Percentiles rank a stretch among this genome's conserved stretches.
Evolutionary conservation across 2,113 vertebrate species (phyloP).

Genomic region (Anas platyrhynchos): DNA sequence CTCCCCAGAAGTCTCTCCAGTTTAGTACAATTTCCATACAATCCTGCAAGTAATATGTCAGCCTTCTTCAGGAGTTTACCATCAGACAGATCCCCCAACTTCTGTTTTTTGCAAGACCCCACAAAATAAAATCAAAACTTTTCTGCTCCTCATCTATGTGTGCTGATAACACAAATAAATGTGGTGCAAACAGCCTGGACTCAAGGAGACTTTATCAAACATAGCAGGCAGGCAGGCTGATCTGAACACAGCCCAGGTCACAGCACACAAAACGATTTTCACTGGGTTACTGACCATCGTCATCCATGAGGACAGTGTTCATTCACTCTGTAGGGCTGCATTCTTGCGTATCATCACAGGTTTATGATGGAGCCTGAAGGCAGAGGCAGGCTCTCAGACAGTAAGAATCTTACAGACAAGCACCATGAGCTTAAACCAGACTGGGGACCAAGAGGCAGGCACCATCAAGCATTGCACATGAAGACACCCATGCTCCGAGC

Average conservation of each 20-base stretch:
- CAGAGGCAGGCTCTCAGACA: background rate
- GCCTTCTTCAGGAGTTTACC: background rate
- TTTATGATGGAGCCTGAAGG: background rate
- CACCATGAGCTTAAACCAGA: background rate
- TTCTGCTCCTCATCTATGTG: background rate
- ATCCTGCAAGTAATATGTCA: background rate
- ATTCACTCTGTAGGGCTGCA: background rate
- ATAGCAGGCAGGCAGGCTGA: background rate
- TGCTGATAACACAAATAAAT: background rate
- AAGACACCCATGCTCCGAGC: background rate
- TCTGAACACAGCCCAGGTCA: background rate
- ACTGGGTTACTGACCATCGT: background rate
- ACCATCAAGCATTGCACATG: background rate
- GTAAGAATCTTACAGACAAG: background rate
- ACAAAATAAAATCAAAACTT: background rate
- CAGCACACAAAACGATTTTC: background rate
- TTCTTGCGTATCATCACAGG: background rate
- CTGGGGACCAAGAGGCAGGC: background rate
- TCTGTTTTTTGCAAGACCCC: background rate
- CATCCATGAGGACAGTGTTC: background rate
- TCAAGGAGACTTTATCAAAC: background rate
- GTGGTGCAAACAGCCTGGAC: background rate
- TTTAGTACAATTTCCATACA: background rate
- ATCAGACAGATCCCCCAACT: background rate
- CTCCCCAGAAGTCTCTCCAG: background rate